Evolutionary conservation across 2,888 invertebrate genomes (phyloP), one percentile per base, ranked within the genome.

Genomic region (Nysson spinosus): DNA sequence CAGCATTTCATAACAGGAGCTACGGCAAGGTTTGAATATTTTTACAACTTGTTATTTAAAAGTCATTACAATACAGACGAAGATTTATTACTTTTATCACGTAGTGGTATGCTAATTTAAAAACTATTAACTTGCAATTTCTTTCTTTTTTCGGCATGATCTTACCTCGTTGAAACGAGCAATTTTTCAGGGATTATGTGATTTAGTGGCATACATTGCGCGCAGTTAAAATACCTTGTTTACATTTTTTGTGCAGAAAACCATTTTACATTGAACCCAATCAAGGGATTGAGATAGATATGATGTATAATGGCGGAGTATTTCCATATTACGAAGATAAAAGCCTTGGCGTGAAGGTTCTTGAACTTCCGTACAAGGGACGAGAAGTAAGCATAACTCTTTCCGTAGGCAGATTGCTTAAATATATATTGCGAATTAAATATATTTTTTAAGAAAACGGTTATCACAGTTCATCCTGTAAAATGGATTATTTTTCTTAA

Each of bases 331-430:
- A 88, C 68, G 89, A 89, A 69, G 90, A 90, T 66, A 78, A 77
- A 9, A 75, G 81, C 68, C 78, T 91, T 80, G 90, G 89, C 22
- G 89, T 90, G 51, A 91, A 92, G 75, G 91, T 94, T 78, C 74
- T 94, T 63, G 92, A 91, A 0, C 86, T 94, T 3, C 94, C 94
- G 0, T 95, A 94, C 85, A 92, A 92, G 83, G 93, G 92, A 56
- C 89, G 89, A 46, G 87, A 89, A 35, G 91, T 90, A 35, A 76
- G 73, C 56, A 43, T 5, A 11, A 57, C 55, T n/a, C n/a, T n/a
- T n/a, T n/a, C n/a, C n/a, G n/a, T n/a, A n/a, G n/a, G n/a, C n/a
- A n/a, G n/a, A n/a, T n/a, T n/a, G n/a, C n/a, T n/a, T n/a, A n/a
- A n/a, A n/a, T n/a, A n/a, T n/a, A n/a, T n/a, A n/a, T n/a, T n/a